Conservation (phyloP, 1,140 invertebrate species). For the Pseudomyrmex concolor region DNA sequence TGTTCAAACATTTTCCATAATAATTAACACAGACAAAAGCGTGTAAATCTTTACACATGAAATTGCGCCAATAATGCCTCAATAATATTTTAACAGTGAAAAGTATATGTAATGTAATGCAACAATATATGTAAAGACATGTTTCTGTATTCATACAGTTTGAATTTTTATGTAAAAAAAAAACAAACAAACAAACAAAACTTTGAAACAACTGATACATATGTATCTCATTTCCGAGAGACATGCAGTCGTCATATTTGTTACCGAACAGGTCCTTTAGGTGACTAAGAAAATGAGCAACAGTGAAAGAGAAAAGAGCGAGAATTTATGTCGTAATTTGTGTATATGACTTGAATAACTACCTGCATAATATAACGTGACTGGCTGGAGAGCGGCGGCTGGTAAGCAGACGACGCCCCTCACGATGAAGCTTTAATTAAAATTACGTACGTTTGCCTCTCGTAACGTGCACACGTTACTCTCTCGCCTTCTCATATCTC, state of each 20-base stretch:
- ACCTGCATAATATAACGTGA: constrained; percentile 79
- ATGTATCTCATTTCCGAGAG: neutral
- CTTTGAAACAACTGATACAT: neutral
- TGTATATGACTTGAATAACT: constrained; percentile 83
- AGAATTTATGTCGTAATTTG: constrained; percentile 81
- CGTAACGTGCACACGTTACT: constrained; percentile 71
- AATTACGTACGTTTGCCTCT: constrained; percentile 82
- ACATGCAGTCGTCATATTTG: neutral
- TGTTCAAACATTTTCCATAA: too few species aligned
- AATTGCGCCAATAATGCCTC: too few species aligned
- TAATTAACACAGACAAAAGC: neutral
- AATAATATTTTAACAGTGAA: neutral
- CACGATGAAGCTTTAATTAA: constrained; percentile 83
- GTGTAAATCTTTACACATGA: neutral
- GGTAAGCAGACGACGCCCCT: constrained; percentile 78
- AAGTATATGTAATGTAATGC: too few species aligned
- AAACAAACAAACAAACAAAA: neutral
- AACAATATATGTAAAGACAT: too few species aligned
- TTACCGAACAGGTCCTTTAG: neutral
- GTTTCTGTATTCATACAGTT: too few species aligned
- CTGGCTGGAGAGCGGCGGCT: constrained; percentile 59
- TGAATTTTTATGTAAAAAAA: too few species aligned
- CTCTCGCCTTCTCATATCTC: constrained; percentile 28
- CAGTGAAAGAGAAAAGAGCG: constrained; percentile 48
- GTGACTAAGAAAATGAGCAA: constrained; percentile 12